phyloP scores from a whole-genome alignment of 92 coral and sea anemone genomes.

The Paramuricea clavata region DNA sequence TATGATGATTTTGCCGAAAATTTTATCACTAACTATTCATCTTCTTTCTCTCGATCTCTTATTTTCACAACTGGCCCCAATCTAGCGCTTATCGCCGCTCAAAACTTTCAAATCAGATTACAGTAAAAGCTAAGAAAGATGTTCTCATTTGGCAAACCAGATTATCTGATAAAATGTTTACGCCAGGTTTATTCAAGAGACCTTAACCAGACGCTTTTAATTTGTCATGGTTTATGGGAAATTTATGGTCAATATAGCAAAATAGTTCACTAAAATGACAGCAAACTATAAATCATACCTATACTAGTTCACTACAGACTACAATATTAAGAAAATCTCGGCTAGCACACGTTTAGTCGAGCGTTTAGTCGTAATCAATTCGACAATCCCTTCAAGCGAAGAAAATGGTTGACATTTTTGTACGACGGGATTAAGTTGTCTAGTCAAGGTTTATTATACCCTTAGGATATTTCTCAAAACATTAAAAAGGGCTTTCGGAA shows the following conservation, averaged over 20 bases:
- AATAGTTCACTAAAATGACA: neutral
- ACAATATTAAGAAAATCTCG: neutral
- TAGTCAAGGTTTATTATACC: neutral
- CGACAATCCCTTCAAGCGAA: neutral
- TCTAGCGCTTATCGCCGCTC: too few relatives aligned
- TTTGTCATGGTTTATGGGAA: neutral
- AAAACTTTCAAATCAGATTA: neutral
- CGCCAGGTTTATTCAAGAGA: too few relatives aligned
- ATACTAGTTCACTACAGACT: neutral
- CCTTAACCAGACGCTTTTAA: too few relatives aligned
- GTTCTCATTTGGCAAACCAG: neutral
- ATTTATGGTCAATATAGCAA: neutral
- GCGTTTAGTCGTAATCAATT: neutral
- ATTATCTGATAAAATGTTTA: neutral
- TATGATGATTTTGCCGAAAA: too few relatives aligned
- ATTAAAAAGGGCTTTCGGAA: neutral
- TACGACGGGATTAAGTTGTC: neutral
- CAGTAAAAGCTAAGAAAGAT: neutral
- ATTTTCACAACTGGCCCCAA: neutral
- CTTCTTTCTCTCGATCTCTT: neutral
- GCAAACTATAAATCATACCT: neutral
- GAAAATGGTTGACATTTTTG: neutral
- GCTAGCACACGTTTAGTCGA: neutral
- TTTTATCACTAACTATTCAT: neutral
- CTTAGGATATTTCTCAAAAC: neutral